A percentile compares a stretch with the other conserved stretches of the same genome.
phyloP scores from a whole-genome alignment of 2,113 vertebrate species.

The Podarcis raffonei region DNA sequence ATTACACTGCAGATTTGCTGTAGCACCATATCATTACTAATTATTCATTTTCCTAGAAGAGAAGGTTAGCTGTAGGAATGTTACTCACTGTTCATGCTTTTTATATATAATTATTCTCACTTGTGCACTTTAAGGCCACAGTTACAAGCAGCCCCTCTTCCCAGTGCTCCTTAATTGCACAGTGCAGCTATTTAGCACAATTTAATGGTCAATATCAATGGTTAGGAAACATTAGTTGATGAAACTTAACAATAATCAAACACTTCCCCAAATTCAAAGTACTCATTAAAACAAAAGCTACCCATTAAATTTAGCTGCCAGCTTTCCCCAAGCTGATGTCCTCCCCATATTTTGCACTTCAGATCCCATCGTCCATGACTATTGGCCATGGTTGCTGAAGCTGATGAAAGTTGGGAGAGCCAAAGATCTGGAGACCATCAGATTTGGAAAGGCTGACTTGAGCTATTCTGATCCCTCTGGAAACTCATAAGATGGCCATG shows the following conservation, averaged over 20 bases:
- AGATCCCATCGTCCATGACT: no score
- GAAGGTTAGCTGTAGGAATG: not conserved
- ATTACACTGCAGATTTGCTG: constrained; percentile 13
- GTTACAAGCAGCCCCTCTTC: not conserved
- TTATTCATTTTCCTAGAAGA: not conserved
- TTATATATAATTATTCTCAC: not conserved
- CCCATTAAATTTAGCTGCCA: not conserved
- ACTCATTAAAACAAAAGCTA: not conserved
- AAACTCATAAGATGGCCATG: not conserved
- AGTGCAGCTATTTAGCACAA: not conserved
- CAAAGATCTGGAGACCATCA: no score
- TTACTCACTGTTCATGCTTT: not conserved
- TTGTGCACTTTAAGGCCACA: not conserved
- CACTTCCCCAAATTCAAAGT: not conserved
- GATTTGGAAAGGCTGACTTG: no score
- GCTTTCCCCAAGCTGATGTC: no score
- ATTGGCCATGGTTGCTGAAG: no score
- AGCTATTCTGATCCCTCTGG: not conserved
- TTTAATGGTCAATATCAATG: not conserved
- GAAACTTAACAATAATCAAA: not conserved
- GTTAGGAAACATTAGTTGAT: not conserved
- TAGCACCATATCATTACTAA: constrained; percentile 5
- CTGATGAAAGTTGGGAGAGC: no score
- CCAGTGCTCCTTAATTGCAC: not conserved
- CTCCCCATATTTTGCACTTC: no score